Base-by-base conservation (phyloP, 2,888 invertebrate genomes). In the Ditylenchus weischeri region DNA sequence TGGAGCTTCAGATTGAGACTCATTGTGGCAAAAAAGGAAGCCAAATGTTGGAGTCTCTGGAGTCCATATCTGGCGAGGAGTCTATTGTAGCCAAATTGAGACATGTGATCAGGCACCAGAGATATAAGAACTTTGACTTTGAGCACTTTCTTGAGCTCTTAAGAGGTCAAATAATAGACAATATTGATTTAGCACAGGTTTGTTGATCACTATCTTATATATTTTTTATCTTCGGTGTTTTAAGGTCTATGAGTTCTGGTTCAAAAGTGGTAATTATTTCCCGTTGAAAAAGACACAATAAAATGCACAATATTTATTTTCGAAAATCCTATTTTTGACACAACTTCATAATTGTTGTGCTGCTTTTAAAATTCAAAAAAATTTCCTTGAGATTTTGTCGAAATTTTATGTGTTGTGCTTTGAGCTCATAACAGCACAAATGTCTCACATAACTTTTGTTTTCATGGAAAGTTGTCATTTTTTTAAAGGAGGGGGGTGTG, bases 11-110 rank as follows among this genome's bases (percentile, higher is more conserved):
- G 77, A 78, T 81, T 11, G 67, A 69, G 43, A 75, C 75, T 18
- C 78, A 76, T 59, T 81, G 81, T 66, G 78, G 76, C 60, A 67
- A 77, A 49, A 81, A 81, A 72, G 81, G 81, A 58, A 75, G 77
- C 0, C 73, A 76, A n/a, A 65, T 74, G 51, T 71, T 81, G 15
- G 76, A 79, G 62, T 75, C 74, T 0, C 60, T 81, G 51, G 79
- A 79, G 60, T 23, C 71, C 3, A 69, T 79, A 0, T 72, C 79
- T 15, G 79, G 78, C 11, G 78, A 77, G 66, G 72, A 71, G 29
- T 72, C 69, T 61, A 69, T 79, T 63, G 58, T 78, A 10, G 62
- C 72, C 7, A 74, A 76, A 21, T 23, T 67, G 23, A 57, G 49
- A n/a, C 50, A 65, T n/a, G 43, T 67, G 35, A 71, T 80, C 51